Evolutionary conservation across 2,797 vertebrate species (phyloP), one percentile per base, ranked within the genome.

Genomic region (Propithecus deckenii): DNA sequence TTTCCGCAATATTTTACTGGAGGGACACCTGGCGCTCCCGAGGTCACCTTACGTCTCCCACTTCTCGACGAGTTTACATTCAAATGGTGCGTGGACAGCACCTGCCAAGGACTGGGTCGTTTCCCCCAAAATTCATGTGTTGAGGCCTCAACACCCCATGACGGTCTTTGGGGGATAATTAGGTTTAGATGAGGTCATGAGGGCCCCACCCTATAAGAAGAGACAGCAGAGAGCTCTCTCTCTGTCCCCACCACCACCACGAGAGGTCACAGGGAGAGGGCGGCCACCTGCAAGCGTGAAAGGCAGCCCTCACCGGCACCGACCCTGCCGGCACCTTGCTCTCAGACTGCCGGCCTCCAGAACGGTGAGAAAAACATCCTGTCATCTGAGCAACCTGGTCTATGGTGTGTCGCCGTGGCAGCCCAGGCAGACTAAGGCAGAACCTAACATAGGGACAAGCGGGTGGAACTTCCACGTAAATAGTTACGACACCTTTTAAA

Each of bases 91-190:
- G 0, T 0, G 22, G 0, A 7, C 25, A 57, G 28, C 65, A 17
- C 20, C 23, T 10, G 48, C 11, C 0, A 0, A 0, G 20, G 8
- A 25, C 20, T 5, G 43, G 1, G 28, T 0, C 10, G 0, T 41
- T 5, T 23, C 14, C 18, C 43, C 12, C 28, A 20, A 25, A 5
- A 55, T 46, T 13, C 9, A 0, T 2, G 1, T 0, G 32, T 4
- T 22, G 25, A 17, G 15, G 22, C 17, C 63, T 5, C 46, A 7
- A 5, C 30, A 18, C 6, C 9, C 55, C 28, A 7, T 9, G 22
- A 17, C 5, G 13, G 14, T 41, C 13, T 61, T 17, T 81, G 22
- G 38, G 23, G n/a, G 43, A 50, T 61, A 13, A 41, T 38, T 3
- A 59, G 55, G 52, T 13, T 35, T 5, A 28, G 35, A n/a, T 25